Percentiles rank a stretch among this genome's conserved stretches.
Evolutionary conservation across 1,140 invertebrate genomes (phyloP).

Genomic region (Micrasema minimum): DNA sequence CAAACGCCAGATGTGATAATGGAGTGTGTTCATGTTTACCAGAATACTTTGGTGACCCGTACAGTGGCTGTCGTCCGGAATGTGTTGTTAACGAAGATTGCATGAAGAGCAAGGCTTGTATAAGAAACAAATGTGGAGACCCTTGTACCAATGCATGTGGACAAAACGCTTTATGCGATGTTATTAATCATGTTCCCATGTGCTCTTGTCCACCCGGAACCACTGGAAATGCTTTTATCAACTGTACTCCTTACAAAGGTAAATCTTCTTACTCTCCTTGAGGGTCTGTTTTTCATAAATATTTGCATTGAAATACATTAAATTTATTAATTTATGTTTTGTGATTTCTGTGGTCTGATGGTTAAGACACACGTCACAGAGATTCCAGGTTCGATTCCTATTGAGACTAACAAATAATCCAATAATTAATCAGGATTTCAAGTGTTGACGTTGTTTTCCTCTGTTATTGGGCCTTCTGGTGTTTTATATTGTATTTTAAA

Average conservation of each 20-base stretch:
- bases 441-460: no score
- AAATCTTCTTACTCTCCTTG: slow-evolving; percentile 36
- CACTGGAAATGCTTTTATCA: slow-evolving; percentile 76
- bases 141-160: slow-evolving; percentile 80
- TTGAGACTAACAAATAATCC: no score
- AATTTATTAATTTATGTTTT: neutral
- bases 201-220: slow-evolving; percentile 76
- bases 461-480: no score
- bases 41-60: slow-evolving; percentile 79
- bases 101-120: slow-evolving; percentile 75
- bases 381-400: no score
- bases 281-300: no score
- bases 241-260: slow-evolving; percentile 72
- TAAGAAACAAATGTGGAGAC: slow-evolving; percentile 75
- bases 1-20: slow-evolving; percentile 81
- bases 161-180: slow-evolving; percentile 76
- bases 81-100: slow-evolving; percentile 81
- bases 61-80: slow-evolving; percentile 74
- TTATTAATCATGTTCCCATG: slow-evolving; percentile 79
- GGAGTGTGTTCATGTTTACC: slow-evolving; percentile 81
- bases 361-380: no score
- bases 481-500: no score
- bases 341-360: neutral
- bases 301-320: no score
- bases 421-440: no score